Evolutionary conservation across 64 coral and sea anemone species (phyloP).

Genomic region (Trachythela sp.): DNA sequence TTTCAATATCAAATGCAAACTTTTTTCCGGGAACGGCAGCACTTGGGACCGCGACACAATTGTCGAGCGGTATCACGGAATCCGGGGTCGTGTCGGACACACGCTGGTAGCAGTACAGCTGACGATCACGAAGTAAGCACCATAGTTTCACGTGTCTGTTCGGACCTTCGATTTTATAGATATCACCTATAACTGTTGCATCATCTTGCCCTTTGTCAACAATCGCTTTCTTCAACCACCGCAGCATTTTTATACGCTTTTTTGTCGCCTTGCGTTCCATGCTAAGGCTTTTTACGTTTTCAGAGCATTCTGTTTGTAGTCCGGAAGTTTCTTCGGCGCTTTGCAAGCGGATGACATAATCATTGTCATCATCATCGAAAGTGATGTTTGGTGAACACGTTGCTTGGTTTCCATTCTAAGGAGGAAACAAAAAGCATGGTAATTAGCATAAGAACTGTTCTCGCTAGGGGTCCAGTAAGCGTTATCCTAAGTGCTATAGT

Average conservation of each 20-base stretch:
- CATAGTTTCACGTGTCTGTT: conserved; percentile 66
- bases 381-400: neutral
- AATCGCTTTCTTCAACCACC: neutral
- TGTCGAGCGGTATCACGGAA: conserved; percentile 35
- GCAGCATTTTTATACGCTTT: neutral
- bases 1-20: conserved; percentile 64
- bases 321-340: neutral
- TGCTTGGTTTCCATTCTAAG: neutral
- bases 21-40: conserved; percentile 47
- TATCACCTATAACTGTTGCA: neutral
- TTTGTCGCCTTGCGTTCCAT: neutral
- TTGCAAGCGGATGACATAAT: neutral
- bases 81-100: conserved; percentile 80
- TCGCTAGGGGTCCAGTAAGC: no score
- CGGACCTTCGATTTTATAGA: neutral
- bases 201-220: neutral
- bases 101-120: conserved; percentile 71
- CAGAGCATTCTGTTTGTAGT: neutral
- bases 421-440: neutral
- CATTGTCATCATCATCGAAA: neutral
- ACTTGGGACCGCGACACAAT: neutral
- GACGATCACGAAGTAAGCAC: conserved; percentile 78
- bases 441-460: neutral
- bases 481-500: no score
- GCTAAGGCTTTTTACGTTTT: neutral